Percentiles rank a stretch among this genome's conserved stretches.
Evolutionary conservation across 2,888 invertebrate genomes (phyloP).

Genomic region (Latrodectus elegans): DNA sequence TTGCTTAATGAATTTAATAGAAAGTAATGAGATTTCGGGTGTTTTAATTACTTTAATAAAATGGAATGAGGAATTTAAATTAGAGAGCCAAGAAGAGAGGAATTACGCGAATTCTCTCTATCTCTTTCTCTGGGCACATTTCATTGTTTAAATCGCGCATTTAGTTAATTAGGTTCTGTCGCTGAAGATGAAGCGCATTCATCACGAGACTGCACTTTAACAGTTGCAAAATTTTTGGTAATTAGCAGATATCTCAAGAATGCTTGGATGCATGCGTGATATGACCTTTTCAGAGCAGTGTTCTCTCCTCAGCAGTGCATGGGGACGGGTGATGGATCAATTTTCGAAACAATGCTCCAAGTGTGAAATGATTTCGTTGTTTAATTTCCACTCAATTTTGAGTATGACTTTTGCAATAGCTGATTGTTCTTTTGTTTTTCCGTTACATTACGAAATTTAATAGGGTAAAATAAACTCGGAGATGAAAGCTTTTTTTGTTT

Average conservation of each 20-base stretch:
- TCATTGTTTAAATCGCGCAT: conserved; percentile 3
- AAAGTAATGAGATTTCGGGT: conserved; percentile 1
- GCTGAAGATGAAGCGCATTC: background rate
- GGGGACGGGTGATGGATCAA: too few species aligned
- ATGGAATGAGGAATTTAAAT: background rate
- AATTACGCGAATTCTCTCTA: background rate
- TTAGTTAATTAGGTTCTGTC: conserved; percentile 5
- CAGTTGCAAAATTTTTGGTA: background rate
- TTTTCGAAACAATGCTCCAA: too few species aligned
- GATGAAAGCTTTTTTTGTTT: too few species aligned
- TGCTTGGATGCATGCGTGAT: background rate
- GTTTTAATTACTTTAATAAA: conserved; percentile 5
- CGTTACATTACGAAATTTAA: too few species aligned
- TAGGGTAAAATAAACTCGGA: too few species aligned
- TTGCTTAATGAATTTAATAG: background rate
- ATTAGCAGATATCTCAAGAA: conserved; percentile 5
- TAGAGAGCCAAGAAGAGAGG: conserved; percentile 1
- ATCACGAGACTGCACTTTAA: conserved; percentile 1
- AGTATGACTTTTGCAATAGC: too few species aligned
- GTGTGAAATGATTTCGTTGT: too few species aligned
- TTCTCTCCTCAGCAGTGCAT: too few species aligned
- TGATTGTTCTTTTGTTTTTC: too few species aligned
- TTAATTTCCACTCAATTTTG: too few species aligned
- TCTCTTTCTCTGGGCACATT: background rate
- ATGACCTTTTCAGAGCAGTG: too few species aligned